These are phyloP conservation scores for Circaetus cinerascens DNA, from an alignment of 2,113 vertebrate genomes.

Conservation along the genomic window DNA sequence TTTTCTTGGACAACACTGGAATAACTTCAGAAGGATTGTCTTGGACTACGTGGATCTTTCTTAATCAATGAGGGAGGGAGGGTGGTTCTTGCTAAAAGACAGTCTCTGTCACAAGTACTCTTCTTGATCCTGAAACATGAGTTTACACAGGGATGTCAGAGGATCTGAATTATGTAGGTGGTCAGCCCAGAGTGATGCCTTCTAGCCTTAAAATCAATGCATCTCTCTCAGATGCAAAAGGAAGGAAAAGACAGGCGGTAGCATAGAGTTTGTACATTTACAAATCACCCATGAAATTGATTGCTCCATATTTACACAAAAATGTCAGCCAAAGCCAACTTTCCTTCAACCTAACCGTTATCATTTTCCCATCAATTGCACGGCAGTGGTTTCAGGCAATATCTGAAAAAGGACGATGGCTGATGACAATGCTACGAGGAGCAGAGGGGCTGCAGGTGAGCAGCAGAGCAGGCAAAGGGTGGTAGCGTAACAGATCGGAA, in stretches of 20 bases:
- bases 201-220: background rate
- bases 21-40: background rate
- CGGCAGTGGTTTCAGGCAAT: background rate
- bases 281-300: background rate
- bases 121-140: background rate
- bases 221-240: background rate
- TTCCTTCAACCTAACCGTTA: background rate
- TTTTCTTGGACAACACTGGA: background rate
- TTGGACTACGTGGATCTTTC: background rate
- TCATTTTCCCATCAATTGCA: background rate
- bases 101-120: background rate
- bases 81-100: background rate
- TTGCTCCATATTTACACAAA: background rate
- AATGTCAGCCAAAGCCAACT: background rate
- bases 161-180: background rate
- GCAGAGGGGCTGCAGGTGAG: background rate
- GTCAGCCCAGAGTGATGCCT: background rate
- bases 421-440: background rate
- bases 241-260: background rate
- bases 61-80: background rate
- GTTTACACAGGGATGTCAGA: background rate
- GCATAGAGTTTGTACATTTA: background rate
- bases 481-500: background rate
- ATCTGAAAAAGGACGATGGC: background rate
- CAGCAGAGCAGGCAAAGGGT: background rate